Base-by-base conservation (phyloP, 1,140 invertebrate species). In the Elymnias hypermnestra region DNA sequence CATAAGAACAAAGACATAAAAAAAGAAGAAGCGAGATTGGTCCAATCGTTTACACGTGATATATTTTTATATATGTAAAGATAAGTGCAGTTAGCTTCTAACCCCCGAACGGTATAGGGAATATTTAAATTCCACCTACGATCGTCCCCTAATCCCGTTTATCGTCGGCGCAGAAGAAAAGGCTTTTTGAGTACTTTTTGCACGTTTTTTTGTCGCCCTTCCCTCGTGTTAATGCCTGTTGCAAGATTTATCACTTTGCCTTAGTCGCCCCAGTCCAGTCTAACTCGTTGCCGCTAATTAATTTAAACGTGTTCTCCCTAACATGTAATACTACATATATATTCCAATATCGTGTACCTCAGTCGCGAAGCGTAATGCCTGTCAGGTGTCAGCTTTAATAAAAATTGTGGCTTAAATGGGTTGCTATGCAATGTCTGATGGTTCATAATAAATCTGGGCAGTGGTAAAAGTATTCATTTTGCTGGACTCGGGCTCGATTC, bases 201-300 rank as follows among this genome's bases (percentile, higher is more conserved):
- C 43, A 28, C 53, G 48, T n/a, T 41, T 50, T 56, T 56, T 51
- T 56, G 53, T 40, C 47, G 42, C 42, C 47, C 36, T 56, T 56
- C 41, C 38, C 52, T 54, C 42, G 48, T 50, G 54, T 54, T 57
- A 52, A 53, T 53, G 54, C 49, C 49, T 46, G 46, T 46, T 58
- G 43, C 51, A 50, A 58, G 56, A 58, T 58, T 58, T 58, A 58
- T 58, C 51, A 58, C 51, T 54, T 45, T 19, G 48, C 43, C 56
- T 48, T 47, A 50, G 41, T 43, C 26, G 45, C 44, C 28, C 35
- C 26, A 52, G 51, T 47, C 51, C 56, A 50, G 51, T 58, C 56
- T 58, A 58, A 58, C 61, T 61, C 57, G 61, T 68, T 65, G 55
- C 45, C 19, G 46, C 53, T 69, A 65, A 69, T 65, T 63, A 69